A percentile compares a stretch with the other conserved stretches of the same genome.
These are phyloP conservation scores for Taenaris catops DNA, from an alignment of 2,888 invertebrate genomes.

Conservation along the genomic window DNA sequence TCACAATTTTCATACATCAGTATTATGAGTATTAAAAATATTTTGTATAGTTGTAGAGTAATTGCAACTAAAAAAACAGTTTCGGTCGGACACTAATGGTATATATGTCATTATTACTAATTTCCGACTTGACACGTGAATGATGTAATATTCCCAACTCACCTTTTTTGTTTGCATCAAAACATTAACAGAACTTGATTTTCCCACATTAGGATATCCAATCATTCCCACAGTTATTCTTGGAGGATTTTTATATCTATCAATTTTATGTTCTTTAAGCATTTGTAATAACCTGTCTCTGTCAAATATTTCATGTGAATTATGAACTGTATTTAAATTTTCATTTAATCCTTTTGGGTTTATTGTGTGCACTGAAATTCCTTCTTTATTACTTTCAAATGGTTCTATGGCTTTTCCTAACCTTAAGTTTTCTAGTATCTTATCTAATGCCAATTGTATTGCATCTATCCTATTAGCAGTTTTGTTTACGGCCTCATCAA, in stretches of 20 bases:
- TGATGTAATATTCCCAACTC: too few relatives aligned
- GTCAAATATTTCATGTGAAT: conserved; percentile 81
- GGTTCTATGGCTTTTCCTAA: conserved; percentile 52
- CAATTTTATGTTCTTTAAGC: conserved; percentile 79
- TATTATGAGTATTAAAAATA: too few relatives aligned
- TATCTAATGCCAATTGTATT: conserved; percentile 73
- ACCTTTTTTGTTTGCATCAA: conserved; percentile 91
- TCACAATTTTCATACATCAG: too few relatives aligned
- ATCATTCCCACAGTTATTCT: conserved; percentile 94
- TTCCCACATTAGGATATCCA: conserved; percentile 99
- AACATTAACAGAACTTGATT: conserved; percentile 98
- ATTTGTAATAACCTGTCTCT: conserved; percentile 85
- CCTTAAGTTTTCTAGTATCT: conserved; percentile 54
- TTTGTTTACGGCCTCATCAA: conserved; percentile 74
- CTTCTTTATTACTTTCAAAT: conserved; percentile 25
- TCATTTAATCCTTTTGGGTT: conserved; percentile 22
- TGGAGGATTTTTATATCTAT: conserved; percentile 61
- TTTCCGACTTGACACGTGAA: too few relatives aligned
- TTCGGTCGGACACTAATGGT: too few relatives aligned
- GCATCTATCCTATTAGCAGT: conserved; percentile 76
- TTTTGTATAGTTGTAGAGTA: too few relatives aligned
- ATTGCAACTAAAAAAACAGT: too few relatives aligned
- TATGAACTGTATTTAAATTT: conserved; percentile 38
- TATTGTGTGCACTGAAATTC: background rate
- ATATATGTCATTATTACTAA: too few relatives aligned